Conservation (phyloP, 92 coral and sea anemone genomes). For the Epizoanthus stellaris region DNA sequence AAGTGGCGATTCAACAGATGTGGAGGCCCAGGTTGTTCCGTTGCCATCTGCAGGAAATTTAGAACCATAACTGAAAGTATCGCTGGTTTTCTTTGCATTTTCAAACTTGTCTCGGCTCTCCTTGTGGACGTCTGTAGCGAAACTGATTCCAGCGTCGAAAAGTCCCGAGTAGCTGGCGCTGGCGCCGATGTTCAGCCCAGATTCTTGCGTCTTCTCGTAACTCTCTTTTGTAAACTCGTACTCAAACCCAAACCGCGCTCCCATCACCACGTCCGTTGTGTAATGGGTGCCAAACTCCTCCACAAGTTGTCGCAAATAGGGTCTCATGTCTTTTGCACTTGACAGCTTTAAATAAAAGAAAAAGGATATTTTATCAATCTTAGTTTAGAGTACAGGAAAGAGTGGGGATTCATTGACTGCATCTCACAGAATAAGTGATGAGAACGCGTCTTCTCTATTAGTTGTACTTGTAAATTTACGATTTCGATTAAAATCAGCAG, state of each 20-base stretch:
- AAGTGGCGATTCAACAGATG: slow-evolving; percentile 20
- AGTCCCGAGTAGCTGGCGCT: slow-evolving; percentile 18
- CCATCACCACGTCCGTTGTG: slow-evolving; percentile 40
- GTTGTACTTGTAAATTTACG: too few species aligned
- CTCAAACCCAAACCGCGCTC: slow-evolving; percentile 41
- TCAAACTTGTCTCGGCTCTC: slow-evolving; percentile 42
- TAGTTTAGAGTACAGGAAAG: too few species aligned
- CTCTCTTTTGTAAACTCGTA: slow-evolving; percentile 8
- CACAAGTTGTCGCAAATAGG: not conserved
- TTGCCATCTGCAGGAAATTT: slow-evolving; percentile 35
- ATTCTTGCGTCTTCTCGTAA: not conserved
- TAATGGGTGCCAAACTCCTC: slow-evolving; percentile 48
- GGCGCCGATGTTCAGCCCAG: not conserved
- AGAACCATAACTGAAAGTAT: slow-evolving; percentile 24
- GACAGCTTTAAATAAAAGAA: too few species aligned
- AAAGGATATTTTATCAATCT: too few species aligned
- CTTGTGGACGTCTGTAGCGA: not conserved
- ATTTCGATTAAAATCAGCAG: too few species aligned
- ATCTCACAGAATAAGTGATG: too few species aligned
- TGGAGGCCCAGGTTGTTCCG: slow-evolving; percentile 31
- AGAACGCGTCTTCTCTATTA: too few species aligned
- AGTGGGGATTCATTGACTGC: too few species aligned
- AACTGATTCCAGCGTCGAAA: not conserved
- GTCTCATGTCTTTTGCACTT: too few species aligned
- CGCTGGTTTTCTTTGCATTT: slow-evolving; percentile 9